Conservation (phyloP, 2,888 invertebrate species). For the Alloscopus bannaensis region DNA sequence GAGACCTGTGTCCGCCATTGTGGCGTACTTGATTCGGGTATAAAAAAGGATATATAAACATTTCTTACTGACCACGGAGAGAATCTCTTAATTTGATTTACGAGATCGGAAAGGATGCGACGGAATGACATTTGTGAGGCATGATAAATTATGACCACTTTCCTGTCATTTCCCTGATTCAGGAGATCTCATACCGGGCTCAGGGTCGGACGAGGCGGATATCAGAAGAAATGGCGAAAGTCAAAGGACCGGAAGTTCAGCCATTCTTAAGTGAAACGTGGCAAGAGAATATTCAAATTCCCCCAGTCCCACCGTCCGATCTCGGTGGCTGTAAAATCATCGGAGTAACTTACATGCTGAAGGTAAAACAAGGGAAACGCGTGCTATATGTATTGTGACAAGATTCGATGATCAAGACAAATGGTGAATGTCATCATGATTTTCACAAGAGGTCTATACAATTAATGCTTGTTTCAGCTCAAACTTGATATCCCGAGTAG, state of each 20-base stretch:
- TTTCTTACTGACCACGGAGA: neutral
- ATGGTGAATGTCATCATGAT: no score
- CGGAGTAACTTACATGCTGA: conserved; percentile 35
- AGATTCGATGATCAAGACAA: no score
- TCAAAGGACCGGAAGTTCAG: conserved; percentile 47
- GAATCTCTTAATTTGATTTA: neutral
- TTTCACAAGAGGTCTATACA: neutral
- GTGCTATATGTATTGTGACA: no score
- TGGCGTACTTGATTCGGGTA: conserved; percentile 43
- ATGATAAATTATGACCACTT: neutral
- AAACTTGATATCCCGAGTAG: conserved; percentile 53
- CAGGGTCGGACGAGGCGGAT: conserved; percentile 31
- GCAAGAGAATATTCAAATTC: conserved; percentile 46
- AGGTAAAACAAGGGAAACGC: conserved; percentile 40
- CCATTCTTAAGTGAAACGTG: conserved; percentile 36
- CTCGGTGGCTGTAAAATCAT: conserved; percentile 58
- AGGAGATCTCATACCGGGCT: conserved; percentile 41
- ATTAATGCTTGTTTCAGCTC: conserved; percentile 33
- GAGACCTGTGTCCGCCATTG: conserved; percentile 31
- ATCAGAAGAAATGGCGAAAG: conserved; percentile 33
- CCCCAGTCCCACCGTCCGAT: conserved; percentile 55
- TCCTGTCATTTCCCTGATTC: conserved; percentile 10
- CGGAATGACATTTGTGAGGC: neutral
- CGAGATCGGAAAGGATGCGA: neutral
- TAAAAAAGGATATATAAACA: neutral